These are phyloP conservation scores for Amphimedon queenslandica DNA, from an alignment of 37 sponge, comb jelly and placozoan genomes.

Conservation along the genomic window DNA sequence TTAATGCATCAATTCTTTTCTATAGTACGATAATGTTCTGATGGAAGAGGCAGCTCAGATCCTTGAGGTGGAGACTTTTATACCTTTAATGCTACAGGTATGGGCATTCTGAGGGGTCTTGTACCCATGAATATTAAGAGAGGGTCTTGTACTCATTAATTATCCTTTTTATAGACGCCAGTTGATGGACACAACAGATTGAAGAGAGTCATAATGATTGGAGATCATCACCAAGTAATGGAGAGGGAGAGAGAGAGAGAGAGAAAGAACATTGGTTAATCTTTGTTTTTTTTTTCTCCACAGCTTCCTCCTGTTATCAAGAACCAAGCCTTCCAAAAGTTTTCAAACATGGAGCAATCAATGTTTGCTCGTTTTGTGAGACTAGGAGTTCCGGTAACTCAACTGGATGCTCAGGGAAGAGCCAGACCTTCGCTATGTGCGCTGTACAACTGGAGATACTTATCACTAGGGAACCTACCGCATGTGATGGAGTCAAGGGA, in stretches of 20 bases:
- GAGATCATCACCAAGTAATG: slow-evolving; percentile 95
- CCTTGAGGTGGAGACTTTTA: slow-evolving; percentile 98
- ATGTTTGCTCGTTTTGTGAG: slow-evolving; percentile 96
- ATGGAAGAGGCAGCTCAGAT: slow-evolving; percentile 99
- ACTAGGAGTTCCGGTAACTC: slow-evolving; percentile 92
- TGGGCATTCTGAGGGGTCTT: neutral
- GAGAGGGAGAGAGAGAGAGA: neutral
- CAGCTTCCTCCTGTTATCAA: slow-evolving; percentile 98
- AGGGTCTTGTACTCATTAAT: neutral
- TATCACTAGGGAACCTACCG: slow-evolving; percentile 84
- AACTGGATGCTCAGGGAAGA: slow-evolving; percentile 98
- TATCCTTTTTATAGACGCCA: slow-evolving; percentile 58
- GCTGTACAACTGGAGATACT: slow-evolving; percentile 93
- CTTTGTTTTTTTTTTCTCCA: neutral
- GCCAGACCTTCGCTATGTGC: slow-evolving; percentile 81
- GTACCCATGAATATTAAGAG: neutral
- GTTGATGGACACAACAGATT: slow-evolving; percentile 85
- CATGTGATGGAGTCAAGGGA: slow-evolving; percentile 76
- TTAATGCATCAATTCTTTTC: neutral
- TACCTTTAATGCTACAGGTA: slow-evolving; percentile 94
- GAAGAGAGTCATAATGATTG: slow-evolving; percentile 94
- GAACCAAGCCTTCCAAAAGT: slow-evolving; percentile 99
- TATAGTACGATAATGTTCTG: slow-evolving; percentile 95
- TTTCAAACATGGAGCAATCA: slow-evolving; percentile 98
- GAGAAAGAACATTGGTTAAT: no score